Percentiles rank a stretch among this genome's conserved stretches.
Conservation (phyloP, 1,140 invertebrate species). For the Aphelinus certus region DNA sequence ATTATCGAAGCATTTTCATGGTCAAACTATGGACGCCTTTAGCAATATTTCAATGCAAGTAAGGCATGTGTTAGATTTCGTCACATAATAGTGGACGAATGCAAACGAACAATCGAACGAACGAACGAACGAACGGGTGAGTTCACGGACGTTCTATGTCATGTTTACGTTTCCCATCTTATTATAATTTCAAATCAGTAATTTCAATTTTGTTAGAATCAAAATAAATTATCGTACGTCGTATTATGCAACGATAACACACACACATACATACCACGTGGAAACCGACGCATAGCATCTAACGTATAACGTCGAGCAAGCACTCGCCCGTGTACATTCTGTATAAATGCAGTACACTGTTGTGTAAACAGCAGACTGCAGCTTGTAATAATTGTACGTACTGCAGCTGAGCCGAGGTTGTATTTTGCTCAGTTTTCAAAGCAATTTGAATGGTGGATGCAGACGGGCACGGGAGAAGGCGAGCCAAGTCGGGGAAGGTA, state of each 20-base stretch:
- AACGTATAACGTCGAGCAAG: too few species aligned
- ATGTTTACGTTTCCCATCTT: conserved; percentile 30
- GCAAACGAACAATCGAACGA: neutral
- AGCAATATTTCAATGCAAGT: conserved; percentile 5
- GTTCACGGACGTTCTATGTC: conserved; percentile 35
- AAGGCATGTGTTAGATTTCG: neutral
- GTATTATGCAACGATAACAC: conserved; percentile 4
- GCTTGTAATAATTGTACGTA: too few species aligned
- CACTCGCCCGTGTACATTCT: too few species aligned
- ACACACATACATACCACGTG: neutral
- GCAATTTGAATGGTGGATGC: too few species aligned
- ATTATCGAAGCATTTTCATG: too few species aligned
- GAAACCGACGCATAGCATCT: too few species aligned
- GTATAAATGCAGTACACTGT: too few species aligned
- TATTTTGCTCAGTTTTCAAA: too few species aligned
- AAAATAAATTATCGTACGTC: conserved; percentile 22
- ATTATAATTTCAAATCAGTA: conserved; percentile 26
- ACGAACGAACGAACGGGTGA: neutral
- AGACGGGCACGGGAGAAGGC: too few species aligned
- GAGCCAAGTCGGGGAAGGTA: too few species aligned
- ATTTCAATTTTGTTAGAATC: conserved; percentile 29
- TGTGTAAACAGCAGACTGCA: too few species aligned
- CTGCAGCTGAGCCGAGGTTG: too few species aligned
- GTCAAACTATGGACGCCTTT: neutral
- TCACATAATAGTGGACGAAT: neutral